Conservation (phyloP, 2,113 vertebrate species). For the Sinocyclocheilus anshuiensis region DNA sequence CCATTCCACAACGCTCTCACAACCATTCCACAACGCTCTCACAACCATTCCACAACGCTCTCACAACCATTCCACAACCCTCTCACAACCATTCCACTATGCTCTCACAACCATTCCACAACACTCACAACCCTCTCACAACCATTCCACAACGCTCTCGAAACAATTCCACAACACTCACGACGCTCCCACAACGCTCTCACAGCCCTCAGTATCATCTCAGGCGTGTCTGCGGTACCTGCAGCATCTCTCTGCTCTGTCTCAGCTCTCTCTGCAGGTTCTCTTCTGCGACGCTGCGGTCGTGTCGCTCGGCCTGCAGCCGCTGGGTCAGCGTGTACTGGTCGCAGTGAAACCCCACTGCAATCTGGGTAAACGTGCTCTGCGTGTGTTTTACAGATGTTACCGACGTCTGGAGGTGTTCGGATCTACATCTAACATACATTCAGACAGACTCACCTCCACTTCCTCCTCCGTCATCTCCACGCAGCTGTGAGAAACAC, state of each 20-base stretch:
- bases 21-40: neutral
- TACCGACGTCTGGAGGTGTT: neutral
- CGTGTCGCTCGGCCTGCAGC: constrained; percentile 72
- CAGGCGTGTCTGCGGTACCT: constrained; percentile 58
- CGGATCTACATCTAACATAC: neutral
- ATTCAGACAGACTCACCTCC: constrained; percentile 66
- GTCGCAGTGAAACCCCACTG: constrained; percentile 74
- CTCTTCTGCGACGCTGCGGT: constrained; percentile 65
- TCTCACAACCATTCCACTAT: neutral
- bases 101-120: neutral
- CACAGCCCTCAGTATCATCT: neutral
- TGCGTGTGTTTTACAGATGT: constrained; percentile 48
- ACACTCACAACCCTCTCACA: neutral
- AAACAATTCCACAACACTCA: neutral
- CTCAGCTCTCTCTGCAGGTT: constrained; percentile 73
- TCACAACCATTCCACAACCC: neutral
- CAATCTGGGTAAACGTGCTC: constrained; percentile 74
- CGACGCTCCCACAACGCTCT: neutral
- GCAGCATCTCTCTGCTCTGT: constrained; percentile 63
- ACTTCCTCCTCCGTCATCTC: constrained; percentile 75
- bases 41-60: neutral
- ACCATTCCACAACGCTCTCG: neutral
- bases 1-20: too few species aligned
- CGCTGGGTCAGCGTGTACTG: constrained; percentile 73
- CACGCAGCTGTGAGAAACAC: constrained; percentile 62